Evolutionary conservation across 2,888 invertebrate genomes (phyloP), one percentile per base, ranked within the genome.

Genomic region (Tanypteryx hageni): DNA sequence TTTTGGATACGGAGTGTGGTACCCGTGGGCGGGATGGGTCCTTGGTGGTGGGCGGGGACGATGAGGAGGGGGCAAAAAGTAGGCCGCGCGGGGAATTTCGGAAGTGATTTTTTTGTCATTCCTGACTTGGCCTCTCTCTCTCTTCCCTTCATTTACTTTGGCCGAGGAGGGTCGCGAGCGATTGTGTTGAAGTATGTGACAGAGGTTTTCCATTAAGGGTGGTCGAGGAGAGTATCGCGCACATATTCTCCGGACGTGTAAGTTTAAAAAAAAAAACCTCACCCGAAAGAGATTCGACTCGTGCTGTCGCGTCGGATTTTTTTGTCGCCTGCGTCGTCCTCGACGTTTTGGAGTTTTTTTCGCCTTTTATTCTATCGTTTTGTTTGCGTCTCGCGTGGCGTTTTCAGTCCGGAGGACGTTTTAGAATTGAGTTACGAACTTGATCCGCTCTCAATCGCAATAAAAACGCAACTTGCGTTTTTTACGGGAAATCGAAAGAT

Each of bases 11-110:
- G 76, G 14, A 64, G n/a, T 14, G 64, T 7, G 64, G 44, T 44
- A 68, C 22, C 68, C 85, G 57, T 58, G 59, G 85, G 59, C 14
- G 76, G 8, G 10, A 44, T 44, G 44, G 44, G 44, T 44, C 44
- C 44, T 44, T 44, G 31, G 11, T 11, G 59, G 59, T 16, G 86
- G 22, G 27, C 31, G 13, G 86, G 22, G 59, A 61, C 58, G 86
- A 44, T 27, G 61, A 61, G 14, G 86, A 61, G 58, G 86, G 16
- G 18, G 22, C 86, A 14, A 16, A 9, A 86, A 86, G 61, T 86
- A 86, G 86, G 86, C 86, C 86, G 86, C 59, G 85, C 57, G 59
- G 22, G 5, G 31, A 27, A 16, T 31, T 86, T 86, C 59, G 58
- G 82, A 44, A 82, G 82, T 44, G 31, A 82, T 5, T 58, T 85